A percentile compares a stretch with the other conserved stretches of the same genome.
These are phyloP conservation scores for Archaeoteleia sp. DNA, from an alignment of 2,888 invertebrate species.

Conservation along the genomic window DNA sequence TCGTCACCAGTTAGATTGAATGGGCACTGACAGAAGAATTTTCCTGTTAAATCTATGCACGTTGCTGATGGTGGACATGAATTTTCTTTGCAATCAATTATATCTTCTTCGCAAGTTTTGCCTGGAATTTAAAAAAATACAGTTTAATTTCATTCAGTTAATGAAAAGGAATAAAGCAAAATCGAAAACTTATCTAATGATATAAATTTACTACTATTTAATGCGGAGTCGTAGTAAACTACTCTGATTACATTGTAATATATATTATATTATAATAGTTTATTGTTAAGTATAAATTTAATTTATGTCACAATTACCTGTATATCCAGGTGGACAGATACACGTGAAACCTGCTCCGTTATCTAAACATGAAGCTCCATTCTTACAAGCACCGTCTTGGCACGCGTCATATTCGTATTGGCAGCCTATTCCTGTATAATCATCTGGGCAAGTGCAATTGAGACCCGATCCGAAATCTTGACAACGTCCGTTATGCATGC, in stretches of 20 bases:
- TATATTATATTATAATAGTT: no score
- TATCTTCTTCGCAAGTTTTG: conserved; percentile 92
- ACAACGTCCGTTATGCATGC: conserved; percentile 97
- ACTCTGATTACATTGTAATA: not conserved
- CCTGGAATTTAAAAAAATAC: conserved; percentile 72
- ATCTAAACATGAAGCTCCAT: conserved; percentile 94
- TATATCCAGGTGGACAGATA: conserved; percentile 87
- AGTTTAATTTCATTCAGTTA: conserved; percentile 11
- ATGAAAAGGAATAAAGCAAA: no score
- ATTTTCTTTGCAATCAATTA: conserved; percentile 92
- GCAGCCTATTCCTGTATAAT: conserved; percentile 91
- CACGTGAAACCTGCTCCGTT: conserved; percentile 91
- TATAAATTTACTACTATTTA: no score
- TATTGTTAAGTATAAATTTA: no score
- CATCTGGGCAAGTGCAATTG: conserved; percentile 93
- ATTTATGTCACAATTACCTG: conserved; percentile 70
- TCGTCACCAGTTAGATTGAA: conserved; percentile 97
- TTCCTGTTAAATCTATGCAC: conserved; percentile 92
- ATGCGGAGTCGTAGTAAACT: no score
- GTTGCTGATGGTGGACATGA: conserved; percentile 95
- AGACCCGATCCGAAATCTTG: conserved; percentile 96
- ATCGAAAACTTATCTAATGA: no score
- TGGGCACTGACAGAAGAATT: conserved; percentile 97
- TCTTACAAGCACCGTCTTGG: conserved; percentile 91
- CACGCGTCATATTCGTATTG: conserved; percentile 96